Conservation (phyloP, 64 coral and sea anemone species). For the Montipora capricornis region DNA sequence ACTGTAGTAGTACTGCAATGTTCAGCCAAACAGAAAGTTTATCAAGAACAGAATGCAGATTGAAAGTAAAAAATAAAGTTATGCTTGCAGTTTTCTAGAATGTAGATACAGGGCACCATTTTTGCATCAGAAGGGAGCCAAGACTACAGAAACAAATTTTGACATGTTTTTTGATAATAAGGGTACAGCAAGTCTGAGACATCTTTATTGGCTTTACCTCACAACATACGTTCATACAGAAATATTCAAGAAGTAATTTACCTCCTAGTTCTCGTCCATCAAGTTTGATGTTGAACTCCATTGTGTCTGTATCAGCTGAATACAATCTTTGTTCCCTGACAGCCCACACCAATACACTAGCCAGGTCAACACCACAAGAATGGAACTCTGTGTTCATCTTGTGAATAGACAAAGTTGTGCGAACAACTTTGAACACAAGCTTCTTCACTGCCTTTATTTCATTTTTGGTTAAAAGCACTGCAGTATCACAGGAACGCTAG, state of each 20-base stretch:
- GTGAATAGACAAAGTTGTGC: slow-evolving; percentile 27
- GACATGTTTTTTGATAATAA: no score
- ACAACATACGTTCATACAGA: neutral
- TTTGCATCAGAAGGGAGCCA: no score
- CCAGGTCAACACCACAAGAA: slow-evolving; percentile 23
- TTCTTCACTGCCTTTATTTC: slow-evolving; percentile 66
- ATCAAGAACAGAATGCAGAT: no score
- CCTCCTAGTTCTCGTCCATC: slow-evolving; percentile 44
- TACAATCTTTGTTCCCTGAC: slow-evolving; percentile 47
- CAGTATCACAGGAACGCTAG: slow-evolving; percentile 34
- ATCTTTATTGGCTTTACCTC: neutral
- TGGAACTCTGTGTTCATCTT: slow-evolving; percentile 36
- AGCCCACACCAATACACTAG: slow-evolving; percentile 39
- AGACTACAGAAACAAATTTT: no score
- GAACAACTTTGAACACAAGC: slow-evolving; percentile 55
- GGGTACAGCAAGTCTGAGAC: no score
- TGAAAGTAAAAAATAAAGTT: no score
- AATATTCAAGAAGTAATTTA: slow-evolving; percentile 13
- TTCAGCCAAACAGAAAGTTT: no score
- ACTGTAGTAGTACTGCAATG: no score
- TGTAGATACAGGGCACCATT: no score
- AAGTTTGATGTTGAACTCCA: slow-evolving; percentile 72
- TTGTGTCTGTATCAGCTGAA: slow-evolving; percentile 6
- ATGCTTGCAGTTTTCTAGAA: no score
- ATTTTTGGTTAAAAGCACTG: slow-evolving; percentile 60